A percentile compares a stretch with the other conserved stretches of the same genome.
These are phyloP conservation scores for Luffia ferchaultella DNA, from an alignment of 2,888 invertebrate genomes.

Conservation along the genomic window DNA sequence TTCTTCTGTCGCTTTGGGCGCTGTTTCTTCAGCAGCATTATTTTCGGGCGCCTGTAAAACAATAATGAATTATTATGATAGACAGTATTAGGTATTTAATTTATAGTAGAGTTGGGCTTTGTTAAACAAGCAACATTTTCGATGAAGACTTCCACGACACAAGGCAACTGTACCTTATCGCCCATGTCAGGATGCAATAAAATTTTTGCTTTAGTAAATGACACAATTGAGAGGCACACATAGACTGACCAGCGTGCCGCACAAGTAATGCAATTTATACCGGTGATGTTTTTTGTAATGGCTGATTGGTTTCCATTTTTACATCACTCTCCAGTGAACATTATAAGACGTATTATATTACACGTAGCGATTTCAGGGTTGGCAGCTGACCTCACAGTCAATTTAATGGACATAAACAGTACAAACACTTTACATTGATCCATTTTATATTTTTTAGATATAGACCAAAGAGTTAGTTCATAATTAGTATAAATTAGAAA, in stretches of 20 bases:
- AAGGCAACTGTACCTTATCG: too few relatives aligned
- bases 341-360: constrained; percentile 36
- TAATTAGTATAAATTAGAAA: background rate
- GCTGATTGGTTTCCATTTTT: constrained; percentile 41
- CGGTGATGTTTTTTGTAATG: constrained; percentile 34
- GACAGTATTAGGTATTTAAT: too few relatives aligned
- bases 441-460: constrained; percentile 2
- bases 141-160: too few relatives aligned
- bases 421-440: too few relatives aligned
- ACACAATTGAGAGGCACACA: too few relatives aligned
- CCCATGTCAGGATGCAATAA: too few relatives aligned
- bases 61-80: too few relatives aligned
- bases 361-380: constrained; percentile 29
- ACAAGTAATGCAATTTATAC: constrained; percentile 41
- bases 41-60: constrained; percentile 46
- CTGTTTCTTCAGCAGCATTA: constrained; percentile 35
- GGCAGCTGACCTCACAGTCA: constrained; percentile 13
- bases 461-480: background rate
- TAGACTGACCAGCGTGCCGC: constrained; percentile 39
- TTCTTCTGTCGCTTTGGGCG: constrained; percentile 35
- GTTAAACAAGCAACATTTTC: too few relatives aligned
- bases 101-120: too few relatives aligned
- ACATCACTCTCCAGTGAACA: constrained; percentile 47
- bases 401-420: too few relatives aligned
- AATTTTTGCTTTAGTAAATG: too few relatives aligned